Percentiles rank a stretch among this genome's conserved stretches.
phyloP scores from a whole-genome alignment of 2,797 vertebrate species.

The Semotilus atromaculatus region DNA sequence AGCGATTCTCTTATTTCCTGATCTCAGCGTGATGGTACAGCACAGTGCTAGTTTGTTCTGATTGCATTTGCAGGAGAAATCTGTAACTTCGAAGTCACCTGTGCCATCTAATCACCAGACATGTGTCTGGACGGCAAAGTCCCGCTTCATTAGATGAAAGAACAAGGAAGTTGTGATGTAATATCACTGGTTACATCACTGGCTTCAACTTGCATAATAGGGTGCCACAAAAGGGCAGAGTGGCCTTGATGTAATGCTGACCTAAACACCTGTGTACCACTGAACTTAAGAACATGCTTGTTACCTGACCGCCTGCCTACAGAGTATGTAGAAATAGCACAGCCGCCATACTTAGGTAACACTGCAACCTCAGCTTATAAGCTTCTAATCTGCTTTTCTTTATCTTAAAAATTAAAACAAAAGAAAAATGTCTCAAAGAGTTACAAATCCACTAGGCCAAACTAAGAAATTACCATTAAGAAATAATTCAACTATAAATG shows the following conservation, averaged over 20 bases:
- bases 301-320: background rate
- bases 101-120: background rate
- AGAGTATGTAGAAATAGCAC: background rate
- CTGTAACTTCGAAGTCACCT: background rate
- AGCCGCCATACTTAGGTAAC: background rate
- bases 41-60: background rate
- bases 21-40: background rate
- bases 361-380: constrained; percentile 1
- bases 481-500: background rate
- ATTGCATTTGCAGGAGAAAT: background rate
- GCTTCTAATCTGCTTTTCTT: constrained; percentile 10
- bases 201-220: constrained; percentile 46
- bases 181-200: constrained; percentile 41
- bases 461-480: background rate
- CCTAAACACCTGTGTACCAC: constrained; percentile 42
- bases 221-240: background rate
- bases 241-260: constrained; percentile 27
- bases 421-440: background rate
- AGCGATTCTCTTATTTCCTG: constrained; percentile 24
- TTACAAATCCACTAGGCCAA: background rate
- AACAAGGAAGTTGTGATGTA: constrained; percentile 52
- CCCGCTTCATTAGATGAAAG: constrained; percentile 20
- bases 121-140: constrained; percentile 38
- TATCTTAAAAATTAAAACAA: background rate
- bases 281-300: constrained; percentile 32